Conservation (phyloP, 2,797 vertebrate genomes). For the Picus viridis region DNA sequence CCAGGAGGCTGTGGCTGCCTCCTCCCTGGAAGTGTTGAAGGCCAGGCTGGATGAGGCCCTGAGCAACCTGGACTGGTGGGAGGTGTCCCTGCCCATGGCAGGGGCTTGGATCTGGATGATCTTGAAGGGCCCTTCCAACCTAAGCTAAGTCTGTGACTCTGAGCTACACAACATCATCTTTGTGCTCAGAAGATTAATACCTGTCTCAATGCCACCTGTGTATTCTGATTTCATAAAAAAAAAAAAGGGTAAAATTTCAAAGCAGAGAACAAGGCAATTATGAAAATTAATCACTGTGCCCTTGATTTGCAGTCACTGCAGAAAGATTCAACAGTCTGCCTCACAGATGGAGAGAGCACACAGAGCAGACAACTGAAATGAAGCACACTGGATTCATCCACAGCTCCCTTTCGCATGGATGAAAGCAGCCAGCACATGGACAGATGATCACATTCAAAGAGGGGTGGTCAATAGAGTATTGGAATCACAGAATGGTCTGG, state of each 20-base stretch:
- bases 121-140: too few species aligned
- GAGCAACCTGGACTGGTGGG: too few species aligned
- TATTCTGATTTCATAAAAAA: neutral
- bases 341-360: neutral
- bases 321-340: neutral
- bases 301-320: neutral
- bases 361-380: neutral
- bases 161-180: neutral
- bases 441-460: neutral
- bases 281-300: neutral
- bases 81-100: too few species aligned
- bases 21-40: too few species aligned
- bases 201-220: neutral
- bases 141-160: too few species aligned
- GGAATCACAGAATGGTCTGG: too few species aligned
- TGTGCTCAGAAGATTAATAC: neutral
- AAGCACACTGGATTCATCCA: neutral
- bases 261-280: neutral
- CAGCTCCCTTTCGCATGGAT: neutral
- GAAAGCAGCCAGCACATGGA: neutral
- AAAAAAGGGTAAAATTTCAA: neutral
- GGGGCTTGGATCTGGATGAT: too few species aligned
- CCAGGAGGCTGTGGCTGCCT: too few species aligned
- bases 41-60: too few species aligned
- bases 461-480: too few species aligned